Conservation (phyloP, 2,113 vertebrate genomes). For the Rana temporaria region DNA sequence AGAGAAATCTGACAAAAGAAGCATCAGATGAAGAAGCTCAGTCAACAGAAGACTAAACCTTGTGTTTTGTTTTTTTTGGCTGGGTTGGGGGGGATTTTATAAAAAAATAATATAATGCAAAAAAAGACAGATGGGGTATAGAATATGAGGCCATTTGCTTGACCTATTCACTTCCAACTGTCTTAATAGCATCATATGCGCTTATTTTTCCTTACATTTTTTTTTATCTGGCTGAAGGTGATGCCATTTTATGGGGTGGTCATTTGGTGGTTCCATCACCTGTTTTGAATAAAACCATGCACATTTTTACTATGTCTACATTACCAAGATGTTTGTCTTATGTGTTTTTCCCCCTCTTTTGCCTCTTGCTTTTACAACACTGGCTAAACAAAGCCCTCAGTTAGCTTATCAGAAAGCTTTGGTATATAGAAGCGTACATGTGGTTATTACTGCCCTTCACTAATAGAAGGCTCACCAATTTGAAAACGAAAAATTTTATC, state of each 20-base stretch:
- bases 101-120: conserved; percentile 45
- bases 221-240: conserved; percentile 52
- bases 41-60: conserved; percentile 94
- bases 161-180: conserved; percentile 81
- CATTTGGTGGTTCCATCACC: conserved; percentile 36
- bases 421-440: neutral
- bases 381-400: neutral
- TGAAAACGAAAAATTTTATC: no score
- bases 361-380: neutral
- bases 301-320: conserved; percentile 54
- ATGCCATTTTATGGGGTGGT: conserved; percentile 38
- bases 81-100: conserved; percentile 65
- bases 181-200: conserved; percentile 62
- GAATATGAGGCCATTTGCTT: conserved; percentile 81
- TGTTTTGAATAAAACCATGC: conserved; percentile 53
- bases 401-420: conserved; percentile 8
- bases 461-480: conserved; percentile 1
- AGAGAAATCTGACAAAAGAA: conserved; percentile 91
- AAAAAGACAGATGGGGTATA: conserved; percentile 75
- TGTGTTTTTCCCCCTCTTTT: neutral
- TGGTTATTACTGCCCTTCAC: neutral
- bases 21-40: conserved; percentile 95
- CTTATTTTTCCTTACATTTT: conserved; percentile 36
- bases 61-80: conserved; percentile 26
- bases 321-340: conserved; percentile 24